phyloP scores from a whole-genome alignment of 2,113 vertebrate genomes.

The Daubentonia madagascariensis region DNA sequence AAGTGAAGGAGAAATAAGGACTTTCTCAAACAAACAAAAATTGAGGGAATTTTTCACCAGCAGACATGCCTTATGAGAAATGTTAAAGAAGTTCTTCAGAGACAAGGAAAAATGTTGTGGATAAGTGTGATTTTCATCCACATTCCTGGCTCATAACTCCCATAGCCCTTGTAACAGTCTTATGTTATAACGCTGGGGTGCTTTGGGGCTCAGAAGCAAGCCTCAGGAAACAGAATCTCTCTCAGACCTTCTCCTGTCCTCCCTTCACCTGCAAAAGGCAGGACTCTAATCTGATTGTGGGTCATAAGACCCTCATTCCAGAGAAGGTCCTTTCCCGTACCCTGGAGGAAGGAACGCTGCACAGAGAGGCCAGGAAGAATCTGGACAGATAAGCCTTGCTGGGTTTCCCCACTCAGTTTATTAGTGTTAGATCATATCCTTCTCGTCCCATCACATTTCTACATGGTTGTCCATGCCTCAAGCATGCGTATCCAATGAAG shows the following conservation, averaged over 20 bases:
- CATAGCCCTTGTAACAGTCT: background rate
- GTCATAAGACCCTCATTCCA: background rate
- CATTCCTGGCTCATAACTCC: background rate
- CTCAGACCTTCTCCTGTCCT: background rate
- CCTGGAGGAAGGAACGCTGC: background rate
- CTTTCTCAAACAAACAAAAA: background rate
- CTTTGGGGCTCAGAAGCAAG: background rate
- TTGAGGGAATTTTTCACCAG: background rate
- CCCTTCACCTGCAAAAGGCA: background rate
- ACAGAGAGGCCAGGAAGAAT: background rate
- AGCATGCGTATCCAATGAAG: background rate
- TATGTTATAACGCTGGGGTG: background rate
- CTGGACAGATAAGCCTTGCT: background rate
- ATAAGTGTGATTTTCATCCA: background rate
- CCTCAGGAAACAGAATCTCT: background rate
- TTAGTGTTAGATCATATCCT: background rate
- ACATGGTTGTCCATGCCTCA: background rate
- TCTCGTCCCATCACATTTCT: background rate
- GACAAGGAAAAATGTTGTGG: background rate
- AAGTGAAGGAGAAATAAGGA: background rate
- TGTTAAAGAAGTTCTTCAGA: background rate
- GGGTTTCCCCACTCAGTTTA: background rate
- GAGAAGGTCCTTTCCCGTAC: background rate
- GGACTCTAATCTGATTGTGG: too few species aligned
- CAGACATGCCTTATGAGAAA: background rate